Percentiles rank a stretch among this genome's conserved stretches.
These are phyloP conservation scores for Anthonomus grandis DNA, from an alignment of 1,140 invertebrate genomes.

Conservation along the genomic window DNA sequence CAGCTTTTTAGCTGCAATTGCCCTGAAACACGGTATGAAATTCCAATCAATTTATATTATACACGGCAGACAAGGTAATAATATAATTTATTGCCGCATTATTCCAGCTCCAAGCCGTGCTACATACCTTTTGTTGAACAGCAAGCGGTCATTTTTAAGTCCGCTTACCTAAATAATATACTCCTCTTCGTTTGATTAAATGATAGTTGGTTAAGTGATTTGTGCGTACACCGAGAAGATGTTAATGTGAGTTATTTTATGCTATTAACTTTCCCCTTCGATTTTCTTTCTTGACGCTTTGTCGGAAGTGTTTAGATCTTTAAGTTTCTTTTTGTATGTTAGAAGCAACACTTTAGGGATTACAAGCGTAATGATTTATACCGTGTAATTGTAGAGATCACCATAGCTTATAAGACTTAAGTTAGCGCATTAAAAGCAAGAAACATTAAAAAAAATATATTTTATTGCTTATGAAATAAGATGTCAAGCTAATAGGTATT, in stretches of 20 bases:
- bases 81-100: constrained; percentile 50
- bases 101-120: constrained; percentile 37
- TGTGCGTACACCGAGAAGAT: constrained; percentile 34
- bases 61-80: constrained; percentile 49
- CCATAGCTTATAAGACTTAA: not conserved
- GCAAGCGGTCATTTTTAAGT: constrained; percentile 37
- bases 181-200: constrained; percentile 32
- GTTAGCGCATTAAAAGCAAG: not conserved
- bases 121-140: constrained; percentile 43
- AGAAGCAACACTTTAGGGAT: constrained; percentile 2
- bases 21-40: constrained; percentile 47
- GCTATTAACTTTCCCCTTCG: constrained; percentile 27
- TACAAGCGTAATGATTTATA: constrained; percentile 12
- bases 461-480: no score
- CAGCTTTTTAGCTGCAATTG: constrained; percentile 45
- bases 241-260: constrained; percentile 32
- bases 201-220: constrained; percentile 34
- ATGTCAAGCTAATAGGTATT: no score
- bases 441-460: no score
- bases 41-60: constrained; percentile 51
- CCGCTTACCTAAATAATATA: constrained; percentile 39
- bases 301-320: constrained; percentile 17
- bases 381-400: not conserved
- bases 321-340: not conserved
- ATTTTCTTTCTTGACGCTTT: not conserved